Base-by-base conservation (phyloP, 1,140 invertebrate genomes). In the Drosophila parvula region DNA sequence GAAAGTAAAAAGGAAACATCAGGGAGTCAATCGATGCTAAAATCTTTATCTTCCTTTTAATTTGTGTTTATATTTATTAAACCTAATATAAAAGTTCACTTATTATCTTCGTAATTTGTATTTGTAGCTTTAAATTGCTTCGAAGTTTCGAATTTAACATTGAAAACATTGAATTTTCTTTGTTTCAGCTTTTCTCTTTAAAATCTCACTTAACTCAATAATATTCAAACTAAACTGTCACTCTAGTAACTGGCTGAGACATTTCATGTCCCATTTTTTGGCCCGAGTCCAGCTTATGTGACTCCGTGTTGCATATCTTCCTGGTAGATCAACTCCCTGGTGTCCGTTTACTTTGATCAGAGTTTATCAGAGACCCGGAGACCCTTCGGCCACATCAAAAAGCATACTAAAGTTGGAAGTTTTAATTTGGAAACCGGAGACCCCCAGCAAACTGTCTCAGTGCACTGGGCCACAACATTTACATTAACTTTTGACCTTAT, bases 401-500 rank as follows among this genome's bases (percentile, higher is more conserved):
- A 77, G 65, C 56, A 71, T 71, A 69, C 22, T 38, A 45, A 76
- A 77, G 59, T 88, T 69, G 62, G 34, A 73, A 86, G 45, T 86
- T 86, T 86, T 79, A 86, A 81, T 86, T 86, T 86, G 77, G 78
- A 75, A 76, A 65, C 47, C 47, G 60, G 57, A 76, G 71, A 50
- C 48, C 41, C 60, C 48, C 55, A 56, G 69, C 55, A 81, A 81
- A 67, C 79, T 82, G 82, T 86, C 70, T 86, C 82, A 60, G 57
- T 79, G 65, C 64, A 45, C 73, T 58, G 57, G 78, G 79, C 82
- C 82, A 88, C 79, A 86, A 86, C 83, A 86, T 88, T 86, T 86
- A 88, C 79, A 88, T 86, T 88, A 88, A 86, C 82, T 88, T 86
- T 73, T 79, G 83, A 86, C 79, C 82, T 82, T 88, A 88, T 86